A percentile compares a stretch with the other conserved stretches of the same genome.
phyloP scores from a whole-genome alignment of 2,797 vertebrate species.

The Bufotes viridis region DNA sequence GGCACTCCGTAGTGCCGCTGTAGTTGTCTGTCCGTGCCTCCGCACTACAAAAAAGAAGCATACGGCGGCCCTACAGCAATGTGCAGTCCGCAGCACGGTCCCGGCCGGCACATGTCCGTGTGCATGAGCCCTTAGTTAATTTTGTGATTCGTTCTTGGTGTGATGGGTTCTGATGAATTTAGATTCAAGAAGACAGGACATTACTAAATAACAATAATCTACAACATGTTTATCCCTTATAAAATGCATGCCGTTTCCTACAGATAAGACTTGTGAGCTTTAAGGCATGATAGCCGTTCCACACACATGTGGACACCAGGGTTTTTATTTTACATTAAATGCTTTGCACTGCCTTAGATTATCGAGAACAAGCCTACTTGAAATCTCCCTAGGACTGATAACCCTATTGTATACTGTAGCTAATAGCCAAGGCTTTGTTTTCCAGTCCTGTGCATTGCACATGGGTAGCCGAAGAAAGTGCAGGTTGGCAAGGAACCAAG shows the following conservation, averaged over 20 bases:
- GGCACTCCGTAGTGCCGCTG: too few species aligned
- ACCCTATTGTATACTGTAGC: constrained; percentile 51
- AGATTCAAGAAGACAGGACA: background rate
- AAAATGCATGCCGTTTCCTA: background rate
- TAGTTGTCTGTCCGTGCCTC: too few species aligned
- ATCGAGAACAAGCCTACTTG: constrained; percentile 46
- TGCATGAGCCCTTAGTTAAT: background rate
- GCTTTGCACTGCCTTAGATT: constrained; percentile 18
- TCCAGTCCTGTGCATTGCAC: constrained; percentile 12
- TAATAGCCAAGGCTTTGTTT: constrained; percentile 52
- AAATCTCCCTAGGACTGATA: constrained; percentile 42
- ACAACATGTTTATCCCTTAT: background rate
- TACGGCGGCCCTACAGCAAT: too few species aligned
- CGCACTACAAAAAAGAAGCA: too few species aligned
- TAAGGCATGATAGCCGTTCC: background rate
- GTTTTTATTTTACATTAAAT: constrained; percentile 22
- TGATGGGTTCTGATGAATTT: background rate
- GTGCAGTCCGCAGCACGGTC: too few species aligned
- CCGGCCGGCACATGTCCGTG: too few species aligned
- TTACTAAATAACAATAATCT: background rate
- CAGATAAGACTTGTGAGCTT: background rate
- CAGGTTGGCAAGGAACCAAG: constrained; percentile 45
- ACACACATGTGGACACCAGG: background rate
- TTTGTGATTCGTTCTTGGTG: background rate
- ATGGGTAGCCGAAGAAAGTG: constrained; percentile 46